phyloP scores from a whole-genome alignment of 2,797 vertebrate species.

The Rhinella marina region DNA sequence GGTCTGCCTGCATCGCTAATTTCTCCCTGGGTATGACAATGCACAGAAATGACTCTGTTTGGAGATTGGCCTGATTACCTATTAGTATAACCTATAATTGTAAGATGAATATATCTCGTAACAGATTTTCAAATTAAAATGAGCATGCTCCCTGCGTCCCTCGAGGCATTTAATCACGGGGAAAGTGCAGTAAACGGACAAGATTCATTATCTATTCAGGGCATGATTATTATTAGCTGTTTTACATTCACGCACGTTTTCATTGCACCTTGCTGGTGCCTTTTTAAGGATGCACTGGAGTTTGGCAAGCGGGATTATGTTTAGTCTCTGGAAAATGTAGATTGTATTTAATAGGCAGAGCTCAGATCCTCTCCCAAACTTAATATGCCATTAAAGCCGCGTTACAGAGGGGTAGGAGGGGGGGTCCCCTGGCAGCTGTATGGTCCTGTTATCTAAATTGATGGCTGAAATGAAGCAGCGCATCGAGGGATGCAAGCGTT shows the following conservation, averaged over 20 bases:
- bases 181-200: slow-evolving; percentile 58
- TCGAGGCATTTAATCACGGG: slow-evolving; percentile 56
- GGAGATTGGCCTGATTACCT: slow-evolving; percentile 58
- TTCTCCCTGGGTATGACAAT: slow-evolving; percentile 21
- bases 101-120: slow-evolving; percentile 49
- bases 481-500: not conserved
- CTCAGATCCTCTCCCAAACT: slow-evolving; percentile 29
- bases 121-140: slow-evolving; percentile 58
- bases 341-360: slow-evolving; percentile 32
- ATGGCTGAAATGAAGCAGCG: slow-evolving; percentile 17
- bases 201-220: slow-evolving; percentile 62
- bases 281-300: slow-evolving; percentile 16
- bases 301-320: slow-evolving; percentile 35
- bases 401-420: not conserved
- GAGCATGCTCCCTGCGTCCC: slow-evolving; percentile 55
- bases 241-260: slow-evolving; percentile 44
- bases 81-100: slow-evolving; percentile 61
- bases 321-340: slow-evolving; percentile 20
- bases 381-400: slow-evolving; percentile 24
- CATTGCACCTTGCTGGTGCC: slow-evolving; percentile 23
- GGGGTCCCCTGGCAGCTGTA: not conserved
- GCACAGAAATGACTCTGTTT: slow-evolving; percentile 16
- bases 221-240: slow-evolving; percentile 55
- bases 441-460: slow-evolving; percentile 5
- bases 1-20: not conserved